These are phyloP conservation scores for Cephalopholis sonnerati DNA, from an alignment of 2,113 vertebrate species.

Conservation along the genomic window DNA sequence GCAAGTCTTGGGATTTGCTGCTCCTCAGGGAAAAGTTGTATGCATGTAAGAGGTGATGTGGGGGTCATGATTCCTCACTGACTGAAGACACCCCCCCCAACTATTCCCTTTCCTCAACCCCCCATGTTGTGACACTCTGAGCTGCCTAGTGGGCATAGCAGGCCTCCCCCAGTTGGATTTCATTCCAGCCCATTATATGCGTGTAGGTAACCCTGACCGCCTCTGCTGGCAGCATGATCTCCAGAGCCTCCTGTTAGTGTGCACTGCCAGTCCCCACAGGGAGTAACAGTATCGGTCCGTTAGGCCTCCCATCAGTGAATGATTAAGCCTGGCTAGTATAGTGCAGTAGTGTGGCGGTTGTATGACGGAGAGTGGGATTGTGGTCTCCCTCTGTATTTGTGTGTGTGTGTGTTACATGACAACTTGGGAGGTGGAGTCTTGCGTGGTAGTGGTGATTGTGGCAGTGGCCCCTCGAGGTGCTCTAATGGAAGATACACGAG, in stretches of 20 bases:
- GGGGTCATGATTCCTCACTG: conserved; percentile 61
- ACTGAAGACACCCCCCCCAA: conserved; percentile 34
- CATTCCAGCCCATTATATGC: conserved; percentile 65
- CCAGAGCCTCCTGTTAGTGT: conserved; percentile 70
- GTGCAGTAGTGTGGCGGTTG: conserved; percentile 54
- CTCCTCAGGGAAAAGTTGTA: conserved; percentile 52
- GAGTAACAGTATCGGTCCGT: conserved; percentile 72
- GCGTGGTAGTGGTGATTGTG: conserved; percentile 35
- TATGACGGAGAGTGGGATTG: conserved; percentile 56
- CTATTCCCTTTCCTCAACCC: conserved; percentile 27
- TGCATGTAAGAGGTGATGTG: conserved; percentile 61
- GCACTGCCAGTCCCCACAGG: conserved; percentile 66
- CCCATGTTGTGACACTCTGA: conserved; percentile 69
- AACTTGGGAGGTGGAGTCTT: conserved; percentile 38
- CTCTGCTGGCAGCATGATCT: conserved; percentile 62
- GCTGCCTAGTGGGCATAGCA: conserved; percentile 64
- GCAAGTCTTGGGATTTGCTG: conserved; percentile 42
- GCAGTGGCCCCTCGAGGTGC: conserved; percentile 45
- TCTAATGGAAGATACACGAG: conserved; percentile 57
- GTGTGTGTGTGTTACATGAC: conserved; percentile 55
- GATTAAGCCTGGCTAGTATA: conserved; percentile 69
- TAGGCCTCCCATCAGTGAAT: conserved; percentile 78
- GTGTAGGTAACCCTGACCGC: conserved; percentile 72
- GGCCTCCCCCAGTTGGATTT: conserved; percentile 62
- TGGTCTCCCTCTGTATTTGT: conserved; percentile 49